Conservation (phyloP, 2,888 invertebrate species). For the Lasius fuliginosus region DNA sequence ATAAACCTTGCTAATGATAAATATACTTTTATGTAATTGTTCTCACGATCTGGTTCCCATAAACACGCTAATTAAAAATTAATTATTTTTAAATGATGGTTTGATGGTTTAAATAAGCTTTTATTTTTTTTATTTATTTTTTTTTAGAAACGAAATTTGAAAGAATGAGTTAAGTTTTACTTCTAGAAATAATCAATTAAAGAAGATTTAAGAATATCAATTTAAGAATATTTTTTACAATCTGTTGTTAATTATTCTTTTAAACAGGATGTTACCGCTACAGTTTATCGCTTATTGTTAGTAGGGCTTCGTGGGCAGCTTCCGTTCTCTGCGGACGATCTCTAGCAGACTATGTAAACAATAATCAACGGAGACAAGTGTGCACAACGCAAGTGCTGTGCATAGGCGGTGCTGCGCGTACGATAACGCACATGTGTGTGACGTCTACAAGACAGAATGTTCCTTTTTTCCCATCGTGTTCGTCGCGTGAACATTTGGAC, state of each 20-base stretch:
- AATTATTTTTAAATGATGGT: not conserved
- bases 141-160: not conserved
- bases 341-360: conserved; percentile 72
- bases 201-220: too few relatives aligned
- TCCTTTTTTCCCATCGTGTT: not conserved
- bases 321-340: conserved; percentile 61
- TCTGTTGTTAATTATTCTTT: not conserved
- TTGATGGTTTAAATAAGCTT: conserved; percentile 3
- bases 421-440: conserved; percentile 48
- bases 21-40: not conserved
- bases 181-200: not conserved
- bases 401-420: conserved; percentile 9
- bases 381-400: conserved; percentile 33
- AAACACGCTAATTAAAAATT: not conserved
- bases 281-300: conserved; percentile 25
- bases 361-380: conserved; percentile 29
- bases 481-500: not conserved
- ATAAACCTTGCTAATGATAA: not conserved
- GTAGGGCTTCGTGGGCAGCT: conserved; percentile 65
- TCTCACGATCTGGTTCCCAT: not conserved
- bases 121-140: not conserved
- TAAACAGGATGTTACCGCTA: conserved; percentile 45
- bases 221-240: conserved; percentile 15
- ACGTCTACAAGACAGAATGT: conserved; percentile 4
- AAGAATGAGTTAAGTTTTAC: not conserved